Percentiles rank a stretch among this genome's conserved stretches.
phyloP scores from a whole-genome alignment of 2,797 vertebrate species.

The Liparis tanakae region DNA sequence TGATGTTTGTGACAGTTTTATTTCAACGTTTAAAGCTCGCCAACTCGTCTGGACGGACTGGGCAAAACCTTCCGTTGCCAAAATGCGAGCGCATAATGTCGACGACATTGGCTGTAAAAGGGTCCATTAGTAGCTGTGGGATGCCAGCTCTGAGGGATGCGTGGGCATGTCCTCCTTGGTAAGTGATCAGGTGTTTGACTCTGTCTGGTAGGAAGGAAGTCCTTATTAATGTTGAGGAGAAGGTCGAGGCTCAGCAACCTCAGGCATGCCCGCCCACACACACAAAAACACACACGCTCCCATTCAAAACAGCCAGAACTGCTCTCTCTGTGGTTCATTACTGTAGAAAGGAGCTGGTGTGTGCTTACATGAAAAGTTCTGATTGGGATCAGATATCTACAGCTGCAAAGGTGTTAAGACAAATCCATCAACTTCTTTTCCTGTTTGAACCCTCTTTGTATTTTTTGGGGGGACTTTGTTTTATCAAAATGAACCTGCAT shows the following conservation, averaged over 20 bases:
- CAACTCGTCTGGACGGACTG: background rate
- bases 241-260: slow-evolving; percentile 79
- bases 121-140: slow-evolving; percentile 53
- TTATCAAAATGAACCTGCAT: slow-evolving; percentile 7
- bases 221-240: slow-evolving; percentile 81
- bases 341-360: slow-evolving; percentile 52
- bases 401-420: slow-evolving; percentile 68
- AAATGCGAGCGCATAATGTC: background rate
- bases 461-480: slow-evolving; percentile 9
- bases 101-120: background rate
- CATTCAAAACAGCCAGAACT: slow-evolving; percentile 55
- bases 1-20: background rate
- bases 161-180: slow-evolving; percentile 77
- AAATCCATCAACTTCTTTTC: slow-evolving; percentile 57
- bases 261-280: slow-evolving; percentile 77
- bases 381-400: slow-evolving; percentile 69
- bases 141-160: slow-evolving; percentile 79
- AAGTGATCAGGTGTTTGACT: slow-evolving; percentile 82
- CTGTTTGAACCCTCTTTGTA: slow-evolving; percentile 27
- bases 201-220: slow-evolving; percentile 85
- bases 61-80: background rate
- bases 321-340: slow-evolving; percentile 69
- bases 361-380: slow-evolving; percentile 64
- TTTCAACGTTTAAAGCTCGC: background rate
- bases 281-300: slow-evolving; percentile 48